A percentile compares a stretch with the other conserved stretches of the same genome.
These are phyloP conservation scores for Apogon hyalosoma DNA, from an alignment of 2,797 vertebrate genomes.

Conservation along the genomic window DNA sequence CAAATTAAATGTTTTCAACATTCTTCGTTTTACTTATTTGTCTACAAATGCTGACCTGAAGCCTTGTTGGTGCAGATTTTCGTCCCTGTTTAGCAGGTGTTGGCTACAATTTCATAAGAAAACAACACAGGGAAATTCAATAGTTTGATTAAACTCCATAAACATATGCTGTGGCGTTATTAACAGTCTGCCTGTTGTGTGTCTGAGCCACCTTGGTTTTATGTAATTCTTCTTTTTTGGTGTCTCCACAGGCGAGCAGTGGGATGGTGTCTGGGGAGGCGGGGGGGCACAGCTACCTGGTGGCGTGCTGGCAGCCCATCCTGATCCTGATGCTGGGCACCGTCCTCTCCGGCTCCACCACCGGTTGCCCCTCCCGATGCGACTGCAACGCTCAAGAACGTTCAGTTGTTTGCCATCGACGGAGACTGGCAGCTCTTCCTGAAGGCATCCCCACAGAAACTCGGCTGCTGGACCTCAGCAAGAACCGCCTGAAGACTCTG, in stretches of 20 bases:
- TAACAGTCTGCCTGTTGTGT: too few relatives aligned
- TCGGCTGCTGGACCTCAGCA: conserved; percentile 93
- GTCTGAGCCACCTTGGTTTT: too few relatives aligned
- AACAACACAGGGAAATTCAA: too few relatives aligned
- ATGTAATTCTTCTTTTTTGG: conserved; percentile 19
- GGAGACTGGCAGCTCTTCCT: conserved; percentile 90
- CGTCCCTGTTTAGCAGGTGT: too few relatives aligned
- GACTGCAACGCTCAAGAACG: conserved; percentile 97
- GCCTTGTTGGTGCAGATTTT: too few relatives aligned
- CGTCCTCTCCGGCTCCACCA: conserved; percentile 95
- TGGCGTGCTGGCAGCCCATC: conserved; percentile 99
- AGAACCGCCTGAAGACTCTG: conserved; percentile 95
- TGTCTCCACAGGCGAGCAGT: conserved; percentile 90
- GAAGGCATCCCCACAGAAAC: conserved; percentile 98
- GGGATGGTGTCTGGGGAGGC: conserved; percentile 93
- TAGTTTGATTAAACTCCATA: too few relatives aligned
- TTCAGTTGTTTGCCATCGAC: conserved; percentile 94
- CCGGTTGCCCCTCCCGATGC: conserved; percentile 95
- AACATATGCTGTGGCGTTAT: too few relatives aligned
- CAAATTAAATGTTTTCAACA: too few relatives aligned
- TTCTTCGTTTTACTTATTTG: too few relatives aligned
- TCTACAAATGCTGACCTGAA: too few relatives aligned
- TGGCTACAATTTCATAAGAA: too few relatives aligned
- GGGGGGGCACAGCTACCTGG: conserved; percentile 95
- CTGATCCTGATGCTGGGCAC: conserved; percentile 97